Evolutionary conservation across 2,113 vertebrate genomes (phyloP).

Genomic region (Sterna hirundo): DNA sequence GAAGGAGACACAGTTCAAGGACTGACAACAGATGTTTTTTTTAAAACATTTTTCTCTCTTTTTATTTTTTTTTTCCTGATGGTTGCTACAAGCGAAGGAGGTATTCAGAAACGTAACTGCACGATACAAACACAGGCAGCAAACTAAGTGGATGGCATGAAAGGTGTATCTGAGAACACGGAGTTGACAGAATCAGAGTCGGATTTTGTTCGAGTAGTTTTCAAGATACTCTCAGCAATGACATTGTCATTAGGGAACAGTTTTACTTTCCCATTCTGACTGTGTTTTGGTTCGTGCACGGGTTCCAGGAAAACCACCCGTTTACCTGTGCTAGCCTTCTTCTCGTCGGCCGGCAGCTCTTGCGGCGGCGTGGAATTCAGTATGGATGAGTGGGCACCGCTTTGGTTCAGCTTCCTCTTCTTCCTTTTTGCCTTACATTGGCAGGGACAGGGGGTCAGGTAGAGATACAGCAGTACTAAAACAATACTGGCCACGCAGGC

Average conservation of each 20-base stretch:
- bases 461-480: constrained; percentile 87
- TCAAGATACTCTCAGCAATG: constrained; percentile 82
- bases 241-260: constrained; percentile 65
- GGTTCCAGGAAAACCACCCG: constrained; percentile 85
- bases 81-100: constrained; percentile 49
- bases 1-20: not conserved
- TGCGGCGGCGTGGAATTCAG: constrained; percentile 62
- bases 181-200: constrained; percentile 72
- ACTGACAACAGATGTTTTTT: not conserved
- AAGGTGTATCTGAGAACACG: constrained; percentile 73
- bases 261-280: constrained; percentile 74
- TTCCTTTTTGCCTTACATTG: constrained; percentile 65
- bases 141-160: constrained; percentile 65
- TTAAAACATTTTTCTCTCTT: constrained; percentile 41
- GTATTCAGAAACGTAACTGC: constrained; percentile 21
- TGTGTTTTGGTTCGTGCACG: constrained; percentile 63
- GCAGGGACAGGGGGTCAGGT: constrained; percentile 84
- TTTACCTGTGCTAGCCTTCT: constrained; percentile 79
- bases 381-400: constrained; percentile 65
- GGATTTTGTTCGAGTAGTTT: constrained; percentile 79
- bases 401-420: constrained; percentile 69
- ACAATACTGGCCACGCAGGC: constrained; percentile 87
- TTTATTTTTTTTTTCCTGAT: constrained; percentile 59
- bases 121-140: constrained; percentile 25
- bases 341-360: constrained; percentile 69